Evolutionary conservation across 2,888 invertebrate species (phyloP).

Genomic region (Philereme transversata): DNA sequence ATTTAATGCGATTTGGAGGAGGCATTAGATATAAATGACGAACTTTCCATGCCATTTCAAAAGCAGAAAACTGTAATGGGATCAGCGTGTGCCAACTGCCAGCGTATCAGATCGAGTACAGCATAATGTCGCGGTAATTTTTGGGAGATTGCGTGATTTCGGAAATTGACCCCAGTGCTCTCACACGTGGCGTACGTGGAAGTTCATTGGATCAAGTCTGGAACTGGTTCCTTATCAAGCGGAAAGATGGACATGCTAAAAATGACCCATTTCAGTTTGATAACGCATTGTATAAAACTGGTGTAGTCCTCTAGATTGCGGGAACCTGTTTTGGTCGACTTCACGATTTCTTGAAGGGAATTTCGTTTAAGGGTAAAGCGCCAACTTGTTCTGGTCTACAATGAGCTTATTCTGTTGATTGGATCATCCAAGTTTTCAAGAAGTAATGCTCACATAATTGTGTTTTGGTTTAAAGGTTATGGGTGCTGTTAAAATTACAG

Average conservation of each 20-base stretch:
- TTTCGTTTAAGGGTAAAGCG: background rate
- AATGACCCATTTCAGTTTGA: constrained; percentile 20
- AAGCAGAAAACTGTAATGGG: background rate
- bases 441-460: no score
- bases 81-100: constrained; percentile 12
- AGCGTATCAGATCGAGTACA: constrained; percentile 35
- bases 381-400: background rate
- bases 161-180: constrained; percentile 44
- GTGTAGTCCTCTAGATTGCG: constrained; percentile 1
- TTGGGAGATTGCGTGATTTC: constrained; percentile 42
- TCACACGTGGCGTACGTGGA: constrained; percentile 32
- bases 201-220: constrained; percentile 29
- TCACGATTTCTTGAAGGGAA: background rate
- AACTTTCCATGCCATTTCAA: background rate
- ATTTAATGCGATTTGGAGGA: no score
- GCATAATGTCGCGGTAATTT: constrained; percentile 30
- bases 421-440: no score
- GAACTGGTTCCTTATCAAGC: constrained; percentile 28
- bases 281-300: constrained; percentile 5
- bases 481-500: no score
- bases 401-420: background rate
- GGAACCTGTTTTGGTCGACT: constrained; percentile 4
- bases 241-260: constrained; percentile 23
- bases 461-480: no score
- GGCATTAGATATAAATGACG: no score